These are phyloP conservation scores for Calephelis virginiensis DNA, from an alignment of 1,140 invertebrate species.

Conservation along the genomic window DNA sequence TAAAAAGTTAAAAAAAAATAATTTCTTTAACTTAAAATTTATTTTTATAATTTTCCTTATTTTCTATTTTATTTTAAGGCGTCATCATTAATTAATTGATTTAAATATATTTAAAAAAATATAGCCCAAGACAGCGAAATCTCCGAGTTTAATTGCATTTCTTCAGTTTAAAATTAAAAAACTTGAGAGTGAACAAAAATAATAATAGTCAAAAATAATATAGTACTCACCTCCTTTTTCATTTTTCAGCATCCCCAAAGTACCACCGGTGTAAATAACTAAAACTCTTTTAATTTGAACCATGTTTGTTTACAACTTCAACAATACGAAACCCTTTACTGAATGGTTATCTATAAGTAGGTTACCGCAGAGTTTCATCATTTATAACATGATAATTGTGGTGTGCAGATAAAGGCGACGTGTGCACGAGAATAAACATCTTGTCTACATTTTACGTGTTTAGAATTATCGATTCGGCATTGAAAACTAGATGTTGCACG, in stretches of 20 bases:
- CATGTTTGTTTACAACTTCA: slow-evolving; percentile 39
- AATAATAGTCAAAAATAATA: too few relatives aligned
- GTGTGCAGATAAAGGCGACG: slow-evolving; percentile 3
- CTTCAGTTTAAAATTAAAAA: background rate
- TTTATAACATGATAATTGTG: slow-evolving; percentile 11
- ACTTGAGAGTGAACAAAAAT: too few relatives aligned
- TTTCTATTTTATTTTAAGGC: too few relatives aligned
- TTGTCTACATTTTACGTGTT: background rate
- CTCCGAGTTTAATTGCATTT: background rate
- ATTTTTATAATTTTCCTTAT: too few relatives aligned
- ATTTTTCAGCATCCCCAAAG: slow-evolving; percentile 92
- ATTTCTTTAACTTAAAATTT: too few relatives aligned
- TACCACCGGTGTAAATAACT: slow-evolving; percentile 93
- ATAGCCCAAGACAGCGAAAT: too few relatives aligned
- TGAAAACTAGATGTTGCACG: too few relatives aligned
- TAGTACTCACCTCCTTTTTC: slow-evolving; percentile 82
- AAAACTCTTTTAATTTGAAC: slow-evolving; percentile 78
- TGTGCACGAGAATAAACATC: slow-evolving; percentile 5
- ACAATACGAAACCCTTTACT: background rate
- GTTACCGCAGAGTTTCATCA: background rate
- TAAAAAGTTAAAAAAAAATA: too few relatives aligned
- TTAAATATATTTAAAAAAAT: too few relatives aligned
- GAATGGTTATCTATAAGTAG: background rate
- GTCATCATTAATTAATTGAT: too few relatives aligned
- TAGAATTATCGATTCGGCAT: background rate